phyloP scores from a whole-genome alignment of 2,888 invertebrate genomes.

The Orgyia antiqua region DNA sequence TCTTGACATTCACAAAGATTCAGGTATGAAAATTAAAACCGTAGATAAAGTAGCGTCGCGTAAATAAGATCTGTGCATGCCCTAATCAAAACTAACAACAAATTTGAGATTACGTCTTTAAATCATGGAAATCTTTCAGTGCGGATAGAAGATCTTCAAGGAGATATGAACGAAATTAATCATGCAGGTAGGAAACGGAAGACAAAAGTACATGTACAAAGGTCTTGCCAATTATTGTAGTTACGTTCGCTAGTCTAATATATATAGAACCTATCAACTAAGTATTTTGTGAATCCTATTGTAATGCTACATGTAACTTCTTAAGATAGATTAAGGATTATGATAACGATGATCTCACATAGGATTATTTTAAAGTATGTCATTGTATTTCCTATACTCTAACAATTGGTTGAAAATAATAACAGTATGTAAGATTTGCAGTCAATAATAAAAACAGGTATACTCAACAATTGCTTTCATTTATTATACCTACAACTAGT shows the following conservation, averaged over 20 bases:
- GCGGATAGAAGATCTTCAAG: conserved; percentile 57
- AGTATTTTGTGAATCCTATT: conserved; percentile 23
- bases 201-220: conserved; percentile 47
- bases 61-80: conserved; percentile 69
- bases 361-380: conserved; percentile 20
- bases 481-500: conserved; percentile 4
- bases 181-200: conserved; percentile 51
- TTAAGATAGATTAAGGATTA: conserved; percentile 18
- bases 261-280: conserved; percentile 17
- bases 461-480: conserved; percentile 13
- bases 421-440: conserved; percentile 16
- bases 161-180: conserved; percentile 43
- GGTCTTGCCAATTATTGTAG: conserved; percentile 67
- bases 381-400: conserved; percentile 12
- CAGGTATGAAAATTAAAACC: conserved; percentile 40
- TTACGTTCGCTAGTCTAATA: conserved; percentile 31
- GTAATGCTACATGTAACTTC: conserved; percentile 10
- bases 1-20: conserved; percentile 44
- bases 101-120: conserved; percentile 42
- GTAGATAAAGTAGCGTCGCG: conserved; percentile 58
- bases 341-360: conserved; percentile 68
- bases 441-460: conserved; percentile 16
- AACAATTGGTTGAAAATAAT: conserved; percentile 18
- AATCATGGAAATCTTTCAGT: conserved; percentile 67
- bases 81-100: conserved; percentile 46